Evolutionary conservation across 2,797 vertebrate species (phyloP).

Genomic region (Rallus crepitans): DNA sequence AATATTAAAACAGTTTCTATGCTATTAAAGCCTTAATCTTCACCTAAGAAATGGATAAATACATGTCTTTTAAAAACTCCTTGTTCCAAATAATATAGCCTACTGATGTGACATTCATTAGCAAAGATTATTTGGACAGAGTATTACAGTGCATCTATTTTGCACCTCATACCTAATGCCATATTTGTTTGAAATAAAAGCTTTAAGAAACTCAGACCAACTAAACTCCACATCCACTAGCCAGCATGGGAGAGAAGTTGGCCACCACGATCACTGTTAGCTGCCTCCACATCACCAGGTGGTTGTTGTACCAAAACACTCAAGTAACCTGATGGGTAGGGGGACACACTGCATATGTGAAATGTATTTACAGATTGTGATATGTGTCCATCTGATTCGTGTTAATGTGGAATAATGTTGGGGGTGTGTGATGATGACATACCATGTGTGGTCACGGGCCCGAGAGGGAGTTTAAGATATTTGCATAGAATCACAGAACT

Average conservation of each 20-base stretch:
- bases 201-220: rapidly evolving
- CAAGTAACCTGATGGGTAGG: background rate
- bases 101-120: background rate
- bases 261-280: background rate
- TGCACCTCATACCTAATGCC: background rate
- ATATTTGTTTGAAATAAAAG: background rate
- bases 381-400: no score
- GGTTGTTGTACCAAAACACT: background rate
- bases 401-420: no score
- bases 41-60: background rate
- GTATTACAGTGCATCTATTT: background rate
- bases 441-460: no score
- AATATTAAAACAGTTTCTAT: background rate
- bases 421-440: no score
- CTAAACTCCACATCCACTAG: background rate
- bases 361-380: background rate
- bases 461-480: no score
- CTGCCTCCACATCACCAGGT: background rate
- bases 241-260: background rate
- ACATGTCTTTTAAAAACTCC: background rate
- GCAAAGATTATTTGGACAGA: background rate
- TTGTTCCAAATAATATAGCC: background rate
- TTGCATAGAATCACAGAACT: no score
- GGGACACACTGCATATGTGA: no score
- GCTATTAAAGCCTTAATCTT: background rate